Percentiles rank a stretch among this genome's conserved stretches.
phyloP scores from a whole-genome alignment of 2,797 vertebrate genomes.

The Tinamus major region DNA sequence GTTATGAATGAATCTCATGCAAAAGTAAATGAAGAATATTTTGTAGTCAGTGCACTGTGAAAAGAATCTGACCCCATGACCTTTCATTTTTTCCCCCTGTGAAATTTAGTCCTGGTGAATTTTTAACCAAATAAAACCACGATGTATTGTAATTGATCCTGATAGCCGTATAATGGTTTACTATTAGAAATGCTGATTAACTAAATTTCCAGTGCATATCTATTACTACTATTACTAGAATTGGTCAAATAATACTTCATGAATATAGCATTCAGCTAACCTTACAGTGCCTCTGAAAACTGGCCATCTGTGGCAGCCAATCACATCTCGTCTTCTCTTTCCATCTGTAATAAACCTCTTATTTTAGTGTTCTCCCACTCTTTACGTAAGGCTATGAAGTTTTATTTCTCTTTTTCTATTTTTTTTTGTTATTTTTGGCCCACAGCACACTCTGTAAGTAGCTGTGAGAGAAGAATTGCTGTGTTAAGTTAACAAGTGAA shows the following conservation, averaged over 20 bases:
- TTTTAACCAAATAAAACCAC: neutral
- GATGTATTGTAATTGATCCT: neutral
- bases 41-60: neutral
- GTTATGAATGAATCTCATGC: neutral
- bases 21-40: neutral
- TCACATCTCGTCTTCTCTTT: neutral
- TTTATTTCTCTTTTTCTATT: neutral
- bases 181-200: neutral
- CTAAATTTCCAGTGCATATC: neutral
- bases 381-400: rapidly evolving
- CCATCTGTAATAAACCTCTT: neutral
- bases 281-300: neutral
- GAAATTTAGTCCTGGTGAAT: neutral
- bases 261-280: neutral
- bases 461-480: neutral
- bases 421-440: neutral
- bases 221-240: neutral
- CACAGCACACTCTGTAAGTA: neutral
- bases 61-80: rapidly evolving
- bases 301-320: rapidly evolving
- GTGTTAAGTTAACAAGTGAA: neutral
- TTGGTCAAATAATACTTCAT: neutral
- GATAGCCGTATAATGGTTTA: neutral
- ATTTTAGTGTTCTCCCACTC: neutral
- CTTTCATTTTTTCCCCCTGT: neutral